Evolutionary conservation across 1,140 invertebrate species (phyloP).

Genomic region (Alviniconcha marisindica): DNA sequence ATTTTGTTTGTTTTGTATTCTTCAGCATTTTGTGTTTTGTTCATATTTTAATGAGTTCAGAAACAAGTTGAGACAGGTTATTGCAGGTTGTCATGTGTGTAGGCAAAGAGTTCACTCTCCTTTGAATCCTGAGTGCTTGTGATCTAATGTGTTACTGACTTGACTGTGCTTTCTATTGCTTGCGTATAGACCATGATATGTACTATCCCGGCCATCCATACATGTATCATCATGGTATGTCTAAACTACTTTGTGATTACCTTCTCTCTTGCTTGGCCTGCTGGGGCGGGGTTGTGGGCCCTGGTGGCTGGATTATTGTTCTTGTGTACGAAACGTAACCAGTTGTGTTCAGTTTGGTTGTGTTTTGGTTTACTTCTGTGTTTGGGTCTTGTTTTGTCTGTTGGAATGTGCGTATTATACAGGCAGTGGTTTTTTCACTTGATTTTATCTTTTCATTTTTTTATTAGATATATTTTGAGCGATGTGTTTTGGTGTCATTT

Average conservation of each 20-base stretch:
- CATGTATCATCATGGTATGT: conserved; percentile 41
- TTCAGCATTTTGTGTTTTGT: too few relatives aligned
- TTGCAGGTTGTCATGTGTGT: too few relatives aligned
- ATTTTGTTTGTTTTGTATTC: too few relatives aligned
- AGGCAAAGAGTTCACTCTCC: too few relatives aligned
- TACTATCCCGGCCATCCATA: conserved; percentile 36
- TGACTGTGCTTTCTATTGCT: conserved; percentile 33
- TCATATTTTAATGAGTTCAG: too few relatives aligned
- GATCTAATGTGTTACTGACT: neutral
- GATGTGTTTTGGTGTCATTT: neutral
- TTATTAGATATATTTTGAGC: neutral
- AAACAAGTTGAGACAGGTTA: too few relatives aligned
- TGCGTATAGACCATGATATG: conserved; percentile 38
- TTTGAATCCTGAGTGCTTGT: too few relatives aligned
- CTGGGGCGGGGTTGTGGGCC: neutral
- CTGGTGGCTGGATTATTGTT: neutral
- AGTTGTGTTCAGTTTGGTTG: neutral
- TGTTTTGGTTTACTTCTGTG: too few relatives aligned
- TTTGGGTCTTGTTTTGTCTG: neutral
- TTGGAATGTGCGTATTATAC: neutral
- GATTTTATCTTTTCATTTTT: neutral
- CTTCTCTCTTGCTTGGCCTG: conserved; percentile 21
- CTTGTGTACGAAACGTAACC: neutral
- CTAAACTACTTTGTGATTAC: neutral
- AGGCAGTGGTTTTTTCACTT: neutral